Base-by-base conservation (phyloP, 2,888 invertebrate species). In the Fragum whitleyi region DNA sequence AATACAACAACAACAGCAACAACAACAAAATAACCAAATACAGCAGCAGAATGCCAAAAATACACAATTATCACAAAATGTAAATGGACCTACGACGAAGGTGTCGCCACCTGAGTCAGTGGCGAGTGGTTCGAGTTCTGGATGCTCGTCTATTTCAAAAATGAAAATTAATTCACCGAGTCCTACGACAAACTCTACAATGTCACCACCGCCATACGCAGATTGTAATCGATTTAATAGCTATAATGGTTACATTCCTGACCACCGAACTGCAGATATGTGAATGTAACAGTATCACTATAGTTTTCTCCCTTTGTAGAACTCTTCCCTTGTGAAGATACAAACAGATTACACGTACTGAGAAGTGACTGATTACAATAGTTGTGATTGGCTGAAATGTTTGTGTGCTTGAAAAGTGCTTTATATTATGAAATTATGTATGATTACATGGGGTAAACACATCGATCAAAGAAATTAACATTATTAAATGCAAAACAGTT, bases 61-160 rank as follows among this genome's bases (percentile, higher is more conserved):
- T 72, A 59, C 78, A 69, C 83, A 85, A 79, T 73, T 79, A 70
- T 71, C 68, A 71, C 78, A 71, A 74, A 79, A 77, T 68, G 79
- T 77, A 7, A 87, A 86, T 74, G 87, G 90, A 79, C 90, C 88
- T 79, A 65, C 61, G 32, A 61, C 75, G 53, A 91, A 91, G 85
- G 87, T 90, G 6, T 92, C 92, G 0, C 92, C 93, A 29, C 91
- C 92, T 7, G 92, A 90, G 23, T 93, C 92, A 21, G 88, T 91
- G 21, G 90, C 91, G 57, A 93, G 92, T 86, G 90, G 91, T 73
- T 92, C 92, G 39, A 93, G 92, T 84, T 89, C 90, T 23, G 87
- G 87, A 21, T 87, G 87, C 32, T 87, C 87, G 14, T 86, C 87
- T 1, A 71, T 79, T 26, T 77, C 81, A 57, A 88, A 88, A 73